phyloP scores from a whole-genome alignment of 2,888 invertebrate genomes.

The Diaprepes abbreviatus region DNA sequence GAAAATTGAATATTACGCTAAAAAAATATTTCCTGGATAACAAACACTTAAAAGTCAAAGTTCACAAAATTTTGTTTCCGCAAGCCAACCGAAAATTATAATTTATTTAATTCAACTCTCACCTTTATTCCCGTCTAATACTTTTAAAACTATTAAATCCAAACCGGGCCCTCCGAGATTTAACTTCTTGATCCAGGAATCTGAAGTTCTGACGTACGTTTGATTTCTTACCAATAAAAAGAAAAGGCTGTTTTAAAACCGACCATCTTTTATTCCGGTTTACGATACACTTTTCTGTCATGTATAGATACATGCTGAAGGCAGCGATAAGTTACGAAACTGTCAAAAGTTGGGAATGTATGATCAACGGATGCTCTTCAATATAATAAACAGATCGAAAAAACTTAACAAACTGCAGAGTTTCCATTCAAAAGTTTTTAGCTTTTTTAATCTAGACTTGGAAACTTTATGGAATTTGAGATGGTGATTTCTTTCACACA shows the following conservation, averaged over 20 bases:
- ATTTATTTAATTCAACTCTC: too few species aligned
- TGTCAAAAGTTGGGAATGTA: constrained; percentile 16
- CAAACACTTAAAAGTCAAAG: too few species aligned
- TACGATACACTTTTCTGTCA: not conserved
- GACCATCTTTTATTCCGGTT: not conserved
- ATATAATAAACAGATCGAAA: constrained; percentile 10
- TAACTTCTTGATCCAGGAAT: not conserved
- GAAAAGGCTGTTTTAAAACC: not conserved
- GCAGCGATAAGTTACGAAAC: not conserved
- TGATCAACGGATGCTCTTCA: constrained; percentile 2
- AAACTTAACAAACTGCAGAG: not conserved
- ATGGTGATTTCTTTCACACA: too few species aligned
- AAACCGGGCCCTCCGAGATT: not conserved
- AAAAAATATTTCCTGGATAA: too few species aligned
- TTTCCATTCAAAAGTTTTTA: not conserved
- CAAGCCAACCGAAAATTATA: too few species aligned
- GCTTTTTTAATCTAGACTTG: not conserved
- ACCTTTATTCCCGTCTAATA: too few species aligned
- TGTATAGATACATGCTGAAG: constrained; percentile 2
- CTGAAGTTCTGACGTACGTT: not conserved
- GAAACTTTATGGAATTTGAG: too few species aligned
- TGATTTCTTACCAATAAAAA: constrained; percentile 3
- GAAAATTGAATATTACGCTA: too few species aligned
- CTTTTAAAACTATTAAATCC: too few species aligned
- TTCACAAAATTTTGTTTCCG: too few species aligned